phyloP scores from a whole-genome alignment of 2,113 vertebrate genomes.

The Xenopus laevis region DNA sequence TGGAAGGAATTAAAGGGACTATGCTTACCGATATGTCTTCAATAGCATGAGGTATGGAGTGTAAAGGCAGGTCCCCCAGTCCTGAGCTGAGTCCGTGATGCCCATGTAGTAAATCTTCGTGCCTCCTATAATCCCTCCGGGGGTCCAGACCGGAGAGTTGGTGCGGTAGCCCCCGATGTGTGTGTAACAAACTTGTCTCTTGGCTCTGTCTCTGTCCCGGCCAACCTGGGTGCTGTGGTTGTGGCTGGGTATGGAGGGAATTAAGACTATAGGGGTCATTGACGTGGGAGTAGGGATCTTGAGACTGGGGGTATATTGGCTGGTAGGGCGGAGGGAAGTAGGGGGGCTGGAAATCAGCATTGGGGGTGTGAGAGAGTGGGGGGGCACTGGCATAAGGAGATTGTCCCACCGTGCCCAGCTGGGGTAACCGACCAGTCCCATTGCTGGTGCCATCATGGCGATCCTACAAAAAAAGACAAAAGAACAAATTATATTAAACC shows the following conservation, averaged over 20 bases:
- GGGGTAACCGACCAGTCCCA: conserved; percentile 91
- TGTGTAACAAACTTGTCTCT: conserved; percentile 89
- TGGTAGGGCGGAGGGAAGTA: conserved; percentile 94
- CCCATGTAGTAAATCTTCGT: conserved; percentile 89
- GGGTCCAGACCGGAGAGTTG: conserved; percentile 84
- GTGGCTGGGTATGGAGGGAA: conserved; percentile 89
- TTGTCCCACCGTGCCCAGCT: conserved; percentile 92
- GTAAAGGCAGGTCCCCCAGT: conserved; percentile 88
- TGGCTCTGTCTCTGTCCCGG: conserved; percentile 93
- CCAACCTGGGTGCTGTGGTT: conserved; percentile 95
- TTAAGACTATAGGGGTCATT: conserved; percentile 98
- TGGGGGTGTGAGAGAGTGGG: conserved; percentile 91
- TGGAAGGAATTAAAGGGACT: no score
- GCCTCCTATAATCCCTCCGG: conserved; percentile 90
- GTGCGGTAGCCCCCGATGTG: conserved; percentile 89
- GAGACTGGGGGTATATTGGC: conserved; percentile 96
- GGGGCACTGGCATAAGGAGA: conserved; percentile 92
- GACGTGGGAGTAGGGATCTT: conserved; percentile 97
- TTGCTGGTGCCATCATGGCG: conserved; percentile 90
- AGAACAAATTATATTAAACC: neutral
- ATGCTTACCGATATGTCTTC: conserved; percentile 93
- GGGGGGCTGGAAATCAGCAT: conserved; percentile 93
- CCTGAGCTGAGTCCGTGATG: conserved; percentile 90
- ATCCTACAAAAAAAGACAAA: conserved; percentile 66
- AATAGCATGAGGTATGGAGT: conserved; percentile 96